phyloP scores from a whole-genome alignment of 2,113 vertebrate genomes.

The Nesogale talazaci region DNA sequence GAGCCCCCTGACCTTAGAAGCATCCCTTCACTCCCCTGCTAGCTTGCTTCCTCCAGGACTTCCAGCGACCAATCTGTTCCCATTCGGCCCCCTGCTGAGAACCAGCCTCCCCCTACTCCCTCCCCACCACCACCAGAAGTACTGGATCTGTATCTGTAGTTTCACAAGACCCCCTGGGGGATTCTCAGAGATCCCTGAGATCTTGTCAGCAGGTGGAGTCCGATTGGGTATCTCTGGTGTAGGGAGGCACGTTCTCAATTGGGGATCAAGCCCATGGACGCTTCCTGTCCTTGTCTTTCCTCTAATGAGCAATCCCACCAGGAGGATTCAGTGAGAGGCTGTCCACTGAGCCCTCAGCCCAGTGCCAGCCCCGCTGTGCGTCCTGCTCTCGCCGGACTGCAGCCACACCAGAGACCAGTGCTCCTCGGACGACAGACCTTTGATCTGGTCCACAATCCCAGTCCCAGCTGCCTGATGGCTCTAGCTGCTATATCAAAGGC shows the following conservation, averaged over 20 bases:
- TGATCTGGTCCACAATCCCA: neutral
- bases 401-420: neutral
- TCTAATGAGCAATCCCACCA: neutral
- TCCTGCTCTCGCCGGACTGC: neutral
- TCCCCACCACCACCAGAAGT: neutral
- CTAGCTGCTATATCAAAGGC: neutral
- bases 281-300: neutral
- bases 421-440: neutral
- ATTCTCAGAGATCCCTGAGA: neutral
- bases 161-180: neutral
- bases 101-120: no score
- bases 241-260: neutral
- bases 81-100: no score
- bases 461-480: neutral
- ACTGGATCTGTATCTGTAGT: neutral
- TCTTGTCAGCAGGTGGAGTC: no score
- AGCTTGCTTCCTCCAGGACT: neutral
- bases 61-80: no score
- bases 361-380: neutral
- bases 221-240: neutral
- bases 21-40: neutral
- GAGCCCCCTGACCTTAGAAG: neutral
- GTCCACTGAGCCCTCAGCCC: neutral
- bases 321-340: fast-evolving
- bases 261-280: no score